phyloP scores from a whole-genome alignment of 2,113 vertebrate species.

The Ploceus nigricollis region DNA sequence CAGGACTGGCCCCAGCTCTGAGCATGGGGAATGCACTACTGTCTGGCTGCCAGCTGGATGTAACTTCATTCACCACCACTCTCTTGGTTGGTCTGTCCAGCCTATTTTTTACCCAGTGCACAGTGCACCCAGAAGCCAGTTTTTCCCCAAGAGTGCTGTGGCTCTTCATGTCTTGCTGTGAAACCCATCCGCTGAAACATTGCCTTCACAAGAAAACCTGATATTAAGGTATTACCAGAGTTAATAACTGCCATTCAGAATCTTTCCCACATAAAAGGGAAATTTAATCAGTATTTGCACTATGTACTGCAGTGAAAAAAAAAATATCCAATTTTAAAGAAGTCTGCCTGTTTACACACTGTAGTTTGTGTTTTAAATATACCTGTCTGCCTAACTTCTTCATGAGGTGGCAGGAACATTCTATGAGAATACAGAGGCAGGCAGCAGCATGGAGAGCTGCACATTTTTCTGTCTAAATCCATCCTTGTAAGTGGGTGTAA shows the following conservation, averaged over 20 bases:
- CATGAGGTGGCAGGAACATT: neutral
- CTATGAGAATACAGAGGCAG: neutral
- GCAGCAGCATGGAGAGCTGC: neutral
- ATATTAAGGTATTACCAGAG: neutral
- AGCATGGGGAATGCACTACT: neutral
- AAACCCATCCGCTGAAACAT: neutral
- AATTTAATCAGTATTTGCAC: neutral
- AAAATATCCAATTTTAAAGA: neutral
- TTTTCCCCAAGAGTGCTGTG: neutral
- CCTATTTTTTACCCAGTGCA: neutral
- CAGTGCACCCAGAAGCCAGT: rapidly evolving
- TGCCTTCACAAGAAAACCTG: neutral
- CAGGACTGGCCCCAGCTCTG: too few species aligned
- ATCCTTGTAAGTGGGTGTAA: neutral
- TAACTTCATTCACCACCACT: neutral
- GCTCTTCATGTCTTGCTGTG: neutral
- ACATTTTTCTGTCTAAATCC: neutral
- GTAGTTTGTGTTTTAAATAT: neutral
- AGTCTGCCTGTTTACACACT: neutral
- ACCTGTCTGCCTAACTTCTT: neutral
- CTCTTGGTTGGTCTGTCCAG: rapidly evolving
- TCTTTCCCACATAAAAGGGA: neutral
- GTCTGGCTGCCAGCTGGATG: rapidly evolving
- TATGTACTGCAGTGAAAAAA: neutral
- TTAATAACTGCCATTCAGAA: neutral